Evolutionary conservation across 2,888 invertebrate genomes (phyloP), one percentile per base, ranked within the genome.

Genomic region (Melitaea athalia): DNA sequence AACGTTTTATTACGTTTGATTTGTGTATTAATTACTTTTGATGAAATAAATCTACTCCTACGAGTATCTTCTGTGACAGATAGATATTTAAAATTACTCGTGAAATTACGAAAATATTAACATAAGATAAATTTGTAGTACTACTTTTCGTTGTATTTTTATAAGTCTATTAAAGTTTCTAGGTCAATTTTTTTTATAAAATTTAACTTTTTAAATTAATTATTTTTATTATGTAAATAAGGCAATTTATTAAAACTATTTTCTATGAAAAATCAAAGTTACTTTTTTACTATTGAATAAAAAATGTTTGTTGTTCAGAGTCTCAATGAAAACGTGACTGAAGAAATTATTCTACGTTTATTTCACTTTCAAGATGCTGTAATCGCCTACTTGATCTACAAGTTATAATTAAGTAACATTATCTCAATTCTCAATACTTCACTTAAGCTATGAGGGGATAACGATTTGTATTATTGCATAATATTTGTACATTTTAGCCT

Each of bases 281-380:
- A 38, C 5, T 38, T 38, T 24, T 24, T 24, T 24, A 24, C 38
- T 4, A 52, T 24, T 52, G 12, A 52, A 24, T 10, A 5, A 52
- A 47, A 66, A 60, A 47, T 62, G 60, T 53, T 52, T 45, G 12
- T 61, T 62, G 49, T 62, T 49, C 61, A 47, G 61, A 61, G 53
- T 61, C 31, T 66, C 55, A 53, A 62, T 62, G 17, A 24, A 70
- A 42, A 52, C 70, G 72, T 70, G 66, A 70, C 57, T 62, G 60
- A 50, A 68, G 64, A 63, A 63, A 65, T 64, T 65, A 63, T 68
- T 63, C 63, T 66, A 59, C 61, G 69, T 69, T 69, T 69, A 70
- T 70, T 70, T 66, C 68, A 68, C 70, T 68, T 70, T 68, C 72
- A 70, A 64, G 61, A 57, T 67, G 55, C 67, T 63, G 70, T 68